Evolutionary conservation across 1,140 invertebrate species (phyloP), one percentile per base, ranked within the genome.

Genomic region (Triops longicaudatus): DNA sequence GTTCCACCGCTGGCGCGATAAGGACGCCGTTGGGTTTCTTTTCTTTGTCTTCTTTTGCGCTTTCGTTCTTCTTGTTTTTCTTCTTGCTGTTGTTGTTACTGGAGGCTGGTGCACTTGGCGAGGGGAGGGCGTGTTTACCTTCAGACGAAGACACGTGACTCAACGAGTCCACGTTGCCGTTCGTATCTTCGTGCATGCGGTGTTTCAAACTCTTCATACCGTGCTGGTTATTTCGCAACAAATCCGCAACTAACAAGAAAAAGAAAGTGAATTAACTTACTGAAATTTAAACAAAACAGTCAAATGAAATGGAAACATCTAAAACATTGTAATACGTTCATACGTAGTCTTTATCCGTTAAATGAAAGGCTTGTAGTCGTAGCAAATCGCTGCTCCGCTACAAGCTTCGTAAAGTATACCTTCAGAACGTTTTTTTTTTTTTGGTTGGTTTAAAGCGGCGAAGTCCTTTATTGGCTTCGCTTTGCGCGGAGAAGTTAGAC

Each of bases 41-140:
- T 9, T 81, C 77, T 7, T n/a, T 71, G 28, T 78, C 73, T 27
- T 28, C 42, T 44, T 78, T 76, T 73, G 14, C 28, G 22, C 77
- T 73, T 76, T 80, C 81, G 50, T 80, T 80, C 72, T 81, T 80
- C 71, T 79, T 81, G 17, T 75, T 72, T 50, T 78, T 79, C 26
- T 74, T 78, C 44, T 43, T 80, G 50, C 26, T 75, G 72, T 72
- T 79, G 73, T 50, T 80, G 72, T 27, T 63, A 63, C 14, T 22
- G 31, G 31, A 37, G 10, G 2, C 50, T 6, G n/a, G 10, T 63
- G 50, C 11, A 63, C 14, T 63, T 17, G 10, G 50, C 10, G 50
- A 63, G 5, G 14, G 14, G 1, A 42, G 41, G 78, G 75, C 10
- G 75, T 14, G 27, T 42, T 63, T 63, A 3, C 14, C 50, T 14